Evolutionary conservation across 1,140 invertebrate species (phyloP).

Genomic region (Bombus superbus): DNA sequence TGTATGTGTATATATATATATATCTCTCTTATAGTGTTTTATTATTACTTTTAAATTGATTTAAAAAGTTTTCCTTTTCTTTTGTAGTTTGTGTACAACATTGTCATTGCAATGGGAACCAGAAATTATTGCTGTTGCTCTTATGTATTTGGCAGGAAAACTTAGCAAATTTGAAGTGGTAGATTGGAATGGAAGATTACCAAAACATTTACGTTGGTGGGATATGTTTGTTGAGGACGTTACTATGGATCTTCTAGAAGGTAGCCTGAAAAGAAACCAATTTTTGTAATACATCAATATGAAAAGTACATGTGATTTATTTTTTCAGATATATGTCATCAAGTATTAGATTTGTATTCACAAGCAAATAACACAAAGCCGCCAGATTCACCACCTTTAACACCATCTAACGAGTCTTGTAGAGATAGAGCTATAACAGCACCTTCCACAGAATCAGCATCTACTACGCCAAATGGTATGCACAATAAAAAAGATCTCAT

Average conservation of each 20-base stretch:
- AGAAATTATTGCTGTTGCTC: conserved; percentile 98
- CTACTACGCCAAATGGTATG: conserved; percentile 77
- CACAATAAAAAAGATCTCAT: conserved; percentile 15
- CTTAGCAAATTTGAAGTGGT: conserved; percentile 97
- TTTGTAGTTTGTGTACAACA: conserved; percentile 95
- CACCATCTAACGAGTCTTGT: conserved; percentile 78
- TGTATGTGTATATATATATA: conserved; percentile 2
- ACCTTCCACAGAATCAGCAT: conserved; percentile 74
- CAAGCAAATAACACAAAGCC: conserved; percentile 84
- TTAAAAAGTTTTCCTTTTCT: conserved; percentile 13
- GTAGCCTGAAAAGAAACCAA: conserved; percentile 71
- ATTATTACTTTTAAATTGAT: background rate
- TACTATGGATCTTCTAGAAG: conserved; percentile 97
- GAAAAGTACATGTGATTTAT: background rate
- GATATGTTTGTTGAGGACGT: conserved; percentile 98
- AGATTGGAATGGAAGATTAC: conserved; percentile 94
- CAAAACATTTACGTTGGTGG: conserved; percentile 97
- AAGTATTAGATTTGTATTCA: conserved; percentile 95
- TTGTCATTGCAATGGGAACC: conserved; percentile 99
- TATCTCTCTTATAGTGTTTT: too few relatives aligned
- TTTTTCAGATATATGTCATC: conserved; percentile 95
- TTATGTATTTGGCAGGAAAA: conserved; percentile 98
- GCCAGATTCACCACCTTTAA: conserved; percentile 86
- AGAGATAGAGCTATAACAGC: conserved; percentile 71
- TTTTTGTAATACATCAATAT: background rate